Evolutionary conservation across 2,888 invertebrate genomes (phyloP).

Genomic region (Aporophyla nigra): DNA sequence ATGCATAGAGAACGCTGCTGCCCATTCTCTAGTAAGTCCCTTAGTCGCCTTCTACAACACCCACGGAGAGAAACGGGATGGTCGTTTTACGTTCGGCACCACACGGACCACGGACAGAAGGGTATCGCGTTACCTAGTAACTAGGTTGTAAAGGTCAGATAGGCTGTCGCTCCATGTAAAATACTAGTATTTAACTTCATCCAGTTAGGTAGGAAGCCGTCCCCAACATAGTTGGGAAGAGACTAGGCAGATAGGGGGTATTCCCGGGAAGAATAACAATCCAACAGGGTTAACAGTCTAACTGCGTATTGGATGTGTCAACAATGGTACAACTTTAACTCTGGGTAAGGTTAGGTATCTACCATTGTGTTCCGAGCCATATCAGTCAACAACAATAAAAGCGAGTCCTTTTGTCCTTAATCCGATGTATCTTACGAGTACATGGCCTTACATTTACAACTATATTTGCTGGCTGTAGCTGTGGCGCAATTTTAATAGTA

Average conservation of each 20-base stretch:
- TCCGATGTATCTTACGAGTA: constrained; percentile 3
- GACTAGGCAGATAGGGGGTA: neutral
- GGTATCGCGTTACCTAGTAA: neutral
- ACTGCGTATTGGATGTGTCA: constrained; percentile 2
- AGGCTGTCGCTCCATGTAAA: too few relatives aligned
- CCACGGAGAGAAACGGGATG: too few relatives aligned
- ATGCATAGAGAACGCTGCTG: too few relatives aligned
- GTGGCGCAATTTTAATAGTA: neutral
- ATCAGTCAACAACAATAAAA: constrained; percentile 42
- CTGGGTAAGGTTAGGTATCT: neutral
- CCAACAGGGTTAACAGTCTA: neutral
- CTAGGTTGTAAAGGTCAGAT: neutral
- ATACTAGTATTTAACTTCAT: neutral
- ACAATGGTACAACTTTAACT: neutral
- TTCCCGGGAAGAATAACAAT: neutral
- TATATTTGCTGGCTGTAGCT: neutral
- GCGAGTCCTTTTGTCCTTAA: constrained; percentile 21
- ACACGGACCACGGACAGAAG: neutral
- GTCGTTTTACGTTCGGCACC: too few relatives aligned
- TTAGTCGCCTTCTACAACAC: too few relatives aligned
- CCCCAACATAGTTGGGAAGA: neutral
- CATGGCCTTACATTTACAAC: neutral
- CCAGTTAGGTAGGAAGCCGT: neutral
- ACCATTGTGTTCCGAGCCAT: constrained; percentile 25
- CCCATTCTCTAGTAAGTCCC: too few relatives aligned